Conservation (phyloP, 2,797 vertebrate genomes). For the Mormyrops boulengeri region DNA sequence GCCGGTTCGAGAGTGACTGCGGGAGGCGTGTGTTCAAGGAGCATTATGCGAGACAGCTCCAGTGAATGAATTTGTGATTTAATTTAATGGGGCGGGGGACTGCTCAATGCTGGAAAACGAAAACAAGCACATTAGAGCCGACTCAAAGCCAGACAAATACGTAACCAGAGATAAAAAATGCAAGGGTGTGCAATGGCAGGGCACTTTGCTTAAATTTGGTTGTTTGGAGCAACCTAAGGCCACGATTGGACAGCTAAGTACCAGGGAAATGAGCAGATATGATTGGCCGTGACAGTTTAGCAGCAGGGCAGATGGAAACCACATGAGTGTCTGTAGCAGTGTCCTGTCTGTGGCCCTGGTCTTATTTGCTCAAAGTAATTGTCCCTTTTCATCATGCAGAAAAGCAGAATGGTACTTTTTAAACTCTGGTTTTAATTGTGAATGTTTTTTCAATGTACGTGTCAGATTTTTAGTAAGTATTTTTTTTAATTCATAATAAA, state of each 20-base stretch:
- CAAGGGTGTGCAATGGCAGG: background rate
- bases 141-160: background rate
- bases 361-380: background rate
- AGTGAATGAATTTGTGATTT: conserved; percentile 15
- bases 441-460: background rate
- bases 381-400: background rate
- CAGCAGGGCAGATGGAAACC: background rate
- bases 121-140: conserved; percentile 2
- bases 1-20: background rate
- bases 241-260: background rate
- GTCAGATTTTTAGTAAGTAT: background rate
- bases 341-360: background rate
- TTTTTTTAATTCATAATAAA: background rate
- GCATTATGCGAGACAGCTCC: background rate
- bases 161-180: background rate
- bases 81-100: conserved; percentile 13
- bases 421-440: background rate
- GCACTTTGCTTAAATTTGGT: background rate
- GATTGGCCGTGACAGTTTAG: background rate
- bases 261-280: background rate
- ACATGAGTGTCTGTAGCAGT: background rate
- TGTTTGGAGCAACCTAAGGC: background rate
- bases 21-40: background rate
- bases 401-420: background rate
- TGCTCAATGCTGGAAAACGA: background rate